Evolutionary conservation across 2,113 vertebrate species (phyloP).

Genomic region (Hemichromis elongatus): DNA sequence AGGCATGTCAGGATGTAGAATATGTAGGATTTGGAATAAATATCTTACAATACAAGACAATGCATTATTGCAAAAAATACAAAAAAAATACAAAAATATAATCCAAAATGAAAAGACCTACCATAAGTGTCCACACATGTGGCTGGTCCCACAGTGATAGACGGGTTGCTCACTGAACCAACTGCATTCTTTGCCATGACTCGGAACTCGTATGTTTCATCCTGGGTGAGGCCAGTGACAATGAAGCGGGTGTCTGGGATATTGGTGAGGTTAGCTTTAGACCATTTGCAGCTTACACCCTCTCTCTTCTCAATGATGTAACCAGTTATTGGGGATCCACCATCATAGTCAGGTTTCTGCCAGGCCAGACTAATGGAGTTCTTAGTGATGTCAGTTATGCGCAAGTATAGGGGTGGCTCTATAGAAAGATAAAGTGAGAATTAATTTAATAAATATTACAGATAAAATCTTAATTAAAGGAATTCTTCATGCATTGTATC

Average conservation of each 20-base stretch:
- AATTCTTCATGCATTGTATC: not conserved
- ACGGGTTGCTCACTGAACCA: constrained; percentile 93
- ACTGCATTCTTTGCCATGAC: constrained; percentile 93
- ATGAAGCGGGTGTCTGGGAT: constrained; percentile 86
- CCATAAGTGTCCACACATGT: constrained; percentile 93
- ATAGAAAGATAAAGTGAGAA: constrained; percentile 37
- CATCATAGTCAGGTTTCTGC: constrained; percentile 90
- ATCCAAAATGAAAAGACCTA: constrained; percentile 29
- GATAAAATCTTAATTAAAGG: not conserved
- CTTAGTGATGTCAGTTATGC: constrained; percentile 92
- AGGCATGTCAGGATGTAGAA: not conserved
- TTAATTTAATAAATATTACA: not conserved
- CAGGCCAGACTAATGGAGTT: constrained; percentile 84
- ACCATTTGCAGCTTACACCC: constrained; percentile 82
- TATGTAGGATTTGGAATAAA: not conserved
- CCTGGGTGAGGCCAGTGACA: constrained; percentile 87
- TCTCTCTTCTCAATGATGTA: constrained; percentile 91
- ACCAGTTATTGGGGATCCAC: constrained; percentile 91
- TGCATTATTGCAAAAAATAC: not conserved
- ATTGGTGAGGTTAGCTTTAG: constrained; percentile 89
- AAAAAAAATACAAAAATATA: not conserved
- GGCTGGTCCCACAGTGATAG: constrained; percentile 83
- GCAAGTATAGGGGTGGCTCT: constrained; percentile 89
- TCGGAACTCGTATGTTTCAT: constrained; percentile 90
- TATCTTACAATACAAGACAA: not conserved